A percentile compares a stretch with the other conserved stretches of the same genome.
Conservation (phyloP, 2,888 invertebrate genomes). For the Pseudolycoriella hygida region DNA sequence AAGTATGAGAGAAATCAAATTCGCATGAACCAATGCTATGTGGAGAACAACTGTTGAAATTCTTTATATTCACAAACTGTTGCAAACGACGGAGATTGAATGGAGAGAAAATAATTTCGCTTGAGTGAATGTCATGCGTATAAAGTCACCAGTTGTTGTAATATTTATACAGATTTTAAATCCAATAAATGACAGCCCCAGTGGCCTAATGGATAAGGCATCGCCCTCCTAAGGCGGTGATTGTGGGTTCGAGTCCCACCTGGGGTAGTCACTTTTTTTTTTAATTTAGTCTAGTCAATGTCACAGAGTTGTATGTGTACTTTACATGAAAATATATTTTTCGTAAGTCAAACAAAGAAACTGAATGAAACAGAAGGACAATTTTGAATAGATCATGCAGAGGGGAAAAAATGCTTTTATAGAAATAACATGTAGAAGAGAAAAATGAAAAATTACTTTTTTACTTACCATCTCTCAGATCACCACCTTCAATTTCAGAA, state of each 20-base stretch:
- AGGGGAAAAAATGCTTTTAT: neutral
- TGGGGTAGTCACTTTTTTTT: slow-evolving; percentile 39
- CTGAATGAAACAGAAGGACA: too few relatives aligned
- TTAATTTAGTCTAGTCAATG: too few relatives aligned
- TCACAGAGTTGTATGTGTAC: too few relatives aligned
- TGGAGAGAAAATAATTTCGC: neutral
- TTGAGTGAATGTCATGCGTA: neutral
- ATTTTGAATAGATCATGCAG: neutral
- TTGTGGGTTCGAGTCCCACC: slow-evolving; percentile 76
- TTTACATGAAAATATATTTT: too few relatives aligned
- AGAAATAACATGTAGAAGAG: neutral
- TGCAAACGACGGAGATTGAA: neutral
- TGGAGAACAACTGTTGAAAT: too few relatives aligned
- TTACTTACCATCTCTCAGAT: slow-evolving; percentile 69
- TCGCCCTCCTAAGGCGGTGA: slow-evolving; percentile 74
- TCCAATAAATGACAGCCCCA: slow-evolving; percentile 35
- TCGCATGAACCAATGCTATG: too few relatives aligned
- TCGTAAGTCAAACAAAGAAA: too few relatives aligned
- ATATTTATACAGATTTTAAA: neutral
- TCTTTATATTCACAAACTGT: too few relatives aligned
- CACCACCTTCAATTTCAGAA: slow-evolving; percentile 86
- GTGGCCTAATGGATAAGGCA: slow-evolving; percentile 74
- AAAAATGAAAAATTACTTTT: neutral
- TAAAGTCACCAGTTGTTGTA: too few relatives aligned
- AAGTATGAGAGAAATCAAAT: too few relatives aligned